These are phyloP conservation scores for Agonopterix arenella DNA, from an alignment of 2,888 invertebrate species.

Conservation along the genomic window DNA sequence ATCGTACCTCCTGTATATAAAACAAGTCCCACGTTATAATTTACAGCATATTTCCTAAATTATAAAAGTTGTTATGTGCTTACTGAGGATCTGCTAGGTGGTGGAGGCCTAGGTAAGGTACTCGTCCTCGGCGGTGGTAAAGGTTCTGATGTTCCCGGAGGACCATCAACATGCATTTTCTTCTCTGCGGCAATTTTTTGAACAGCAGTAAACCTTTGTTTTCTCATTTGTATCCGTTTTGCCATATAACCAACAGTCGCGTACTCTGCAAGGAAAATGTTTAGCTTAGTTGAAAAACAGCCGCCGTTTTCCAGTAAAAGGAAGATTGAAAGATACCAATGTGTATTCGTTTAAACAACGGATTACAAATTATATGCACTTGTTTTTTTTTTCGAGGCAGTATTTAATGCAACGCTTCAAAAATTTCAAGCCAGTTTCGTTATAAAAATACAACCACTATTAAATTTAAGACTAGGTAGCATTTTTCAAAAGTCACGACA, in stretches of 20 bases:
- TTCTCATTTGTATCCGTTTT: conserved; percentile 96
- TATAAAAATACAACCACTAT: too few species aligned
- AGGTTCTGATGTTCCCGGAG: conserved; percentile 79
- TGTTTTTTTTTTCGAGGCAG: too few species aligned
- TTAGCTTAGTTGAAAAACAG: not conserved
- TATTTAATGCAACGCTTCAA: too few species aligned
- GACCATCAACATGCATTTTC: conserved; percentile 87
- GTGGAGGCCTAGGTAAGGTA: conserved; percentile 78
- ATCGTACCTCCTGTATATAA: conserved; percentile 92
- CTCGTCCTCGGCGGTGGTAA: conserved; percentile 78
- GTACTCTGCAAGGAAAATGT: conserved; percentile 83
- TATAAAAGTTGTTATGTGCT: not conserved
- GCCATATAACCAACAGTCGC: conserved; percentile 99
- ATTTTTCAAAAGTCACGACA: too few species aligned
- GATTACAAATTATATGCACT: too few species aligned
- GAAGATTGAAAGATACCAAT: too few species aligned
- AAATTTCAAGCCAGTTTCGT: too few species aligned
- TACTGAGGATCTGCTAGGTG: conserved; percentile 65
- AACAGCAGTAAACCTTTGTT: conserved; percentile 91
- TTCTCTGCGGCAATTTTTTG: conserved; percentile 95
- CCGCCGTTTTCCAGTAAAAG: too few species aligned
- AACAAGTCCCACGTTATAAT: not conserved
- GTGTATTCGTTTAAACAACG: too few species aligned
- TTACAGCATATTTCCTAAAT: too few species aligned
- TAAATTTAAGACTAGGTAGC: too few species aligned